Evolutionary conservation across 2,888 invertebrate species (phyloP), one percentile per base, ranked within the genome.

Genomic region (Pristionchus japonicus): DNA sequence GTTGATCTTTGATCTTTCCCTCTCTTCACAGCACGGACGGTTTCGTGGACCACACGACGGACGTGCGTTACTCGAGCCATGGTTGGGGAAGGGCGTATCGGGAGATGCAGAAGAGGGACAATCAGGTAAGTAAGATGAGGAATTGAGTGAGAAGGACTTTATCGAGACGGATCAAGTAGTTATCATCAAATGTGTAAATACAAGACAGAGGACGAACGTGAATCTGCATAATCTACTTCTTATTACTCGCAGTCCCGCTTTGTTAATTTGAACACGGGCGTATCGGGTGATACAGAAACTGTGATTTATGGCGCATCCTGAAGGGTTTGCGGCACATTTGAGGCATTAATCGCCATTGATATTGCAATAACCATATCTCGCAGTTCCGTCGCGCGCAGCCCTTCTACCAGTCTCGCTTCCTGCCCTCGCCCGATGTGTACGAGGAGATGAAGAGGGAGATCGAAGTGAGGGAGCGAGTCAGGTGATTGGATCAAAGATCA

Each of bases 41-140:
- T 13, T n/a, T 85, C 61, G 47, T 85, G 23, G 23, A 13, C 7
- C 34, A 49, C 43, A 31, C 40, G 15, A 52, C 37, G n/a, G 61
- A 61, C 64, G 34, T 85, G 34, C 85, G 61, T 15, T 85, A 47
- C 64, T 64, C 61, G 15, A 37, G 31, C 9, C 47, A 40, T 23
- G 40, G 43, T 20, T 64, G 61, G 40, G 85, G 85, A 61, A 43
- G 37, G 23, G 40, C 40, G 61, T 85, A 85, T 17, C 37, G 85
- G n/a, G 61, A 61, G 40, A 85, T 85, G 85, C 85, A 85, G 40
- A 61, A 64, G 61, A 64, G 61, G n/a, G 85, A 85, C 64, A 61
- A 85, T 64, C 61, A 85, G 61, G 85, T 85, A 27, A 31, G 43
- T 17, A 6, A 34, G n/a, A 11, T 67, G 1, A 67, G 17, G 23